phyloP scores from a whole-genome alignment of 2,113 vertebrate genomes.

The Tringa solitaria region DNA sequence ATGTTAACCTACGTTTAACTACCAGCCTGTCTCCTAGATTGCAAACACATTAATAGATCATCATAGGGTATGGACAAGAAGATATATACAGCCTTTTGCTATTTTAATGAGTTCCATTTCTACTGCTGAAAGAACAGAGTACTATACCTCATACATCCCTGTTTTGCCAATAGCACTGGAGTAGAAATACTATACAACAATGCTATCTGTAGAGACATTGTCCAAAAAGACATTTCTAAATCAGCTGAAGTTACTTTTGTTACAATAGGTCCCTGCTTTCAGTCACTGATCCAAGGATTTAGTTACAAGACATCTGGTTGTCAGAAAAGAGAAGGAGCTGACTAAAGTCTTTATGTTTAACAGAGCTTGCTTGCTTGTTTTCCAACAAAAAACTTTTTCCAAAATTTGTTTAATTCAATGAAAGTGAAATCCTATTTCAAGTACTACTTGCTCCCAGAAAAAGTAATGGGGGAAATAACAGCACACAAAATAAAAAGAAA shows the following conservation, averaged over 20 bases:
- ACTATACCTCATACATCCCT: not conserved
- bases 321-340: not conserved
- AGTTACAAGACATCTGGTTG: constrained; percentile 1
- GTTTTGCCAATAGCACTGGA: constrained; percentile 12
- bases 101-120: constrained; percentile 61
- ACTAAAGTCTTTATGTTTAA: constrained; percentile 10
- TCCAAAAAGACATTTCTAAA: not conserved
- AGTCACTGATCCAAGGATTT: not conserved
- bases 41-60: constrained; percentile 44
- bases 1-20: constrained; percentile 38
- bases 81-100: constrained; percentile 33
- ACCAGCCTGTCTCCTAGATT: constrained; percentile 39
- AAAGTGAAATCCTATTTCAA: constrained; percentile 32
- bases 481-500: not conserved
- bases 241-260: not conserved
- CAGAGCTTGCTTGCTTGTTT: not conserved
- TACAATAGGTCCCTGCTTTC: not conserved
- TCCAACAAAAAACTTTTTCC: not conserved
- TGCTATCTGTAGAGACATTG: not conserved
- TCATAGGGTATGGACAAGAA: constrained; percentile 1
- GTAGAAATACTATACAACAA: not conserved
- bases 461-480: not conserved
- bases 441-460: not conserved
- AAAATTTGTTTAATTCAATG: not conserved
- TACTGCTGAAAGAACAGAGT: constrained; percentile 7